Percentiles rank a stretch among this genome's conserved stretches.
Evolutionary conservation across 2,888 invertebrate species (phyloP).

Genomic region (Calameuta pallipes): DNA sequence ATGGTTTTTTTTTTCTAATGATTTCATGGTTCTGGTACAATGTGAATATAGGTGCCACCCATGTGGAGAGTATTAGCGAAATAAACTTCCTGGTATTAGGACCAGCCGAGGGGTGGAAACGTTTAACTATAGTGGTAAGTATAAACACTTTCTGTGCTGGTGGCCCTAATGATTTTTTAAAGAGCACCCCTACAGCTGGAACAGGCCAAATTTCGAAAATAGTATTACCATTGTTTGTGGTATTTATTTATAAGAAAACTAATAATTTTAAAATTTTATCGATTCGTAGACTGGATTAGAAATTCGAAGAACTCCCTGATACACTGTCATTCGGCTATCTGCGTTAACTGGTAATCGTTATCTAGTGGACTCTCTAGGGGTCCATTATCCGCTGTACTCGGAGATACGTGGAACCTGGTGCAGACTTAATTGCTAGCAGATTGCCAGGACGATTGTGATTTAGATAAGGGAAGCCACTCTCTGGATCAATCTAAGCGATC

Average conservation of each 20-base stretch:
- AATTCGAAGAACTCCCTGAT: neutral
- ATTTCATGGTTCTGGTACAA: neutral
- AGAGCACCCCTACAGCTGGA: neutral
- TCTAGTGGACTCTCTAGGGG: neutral
- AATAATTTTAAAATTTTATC: neutral
- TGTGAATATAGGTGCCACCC: conserved; percentile 8
- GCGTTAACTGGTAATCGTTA: neutral
- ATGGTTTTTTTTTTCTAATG: neutral
- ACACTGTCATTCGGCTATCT: neutral
- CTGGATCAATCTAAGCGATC: neutral
- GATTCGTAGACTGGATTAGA: neutral
- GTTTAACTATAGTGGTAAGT: neutral
- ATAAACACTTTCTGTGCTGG: neutral
- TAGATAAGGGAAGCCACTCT: conserved; percentile 11
- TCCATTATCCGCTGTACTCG: neutral
- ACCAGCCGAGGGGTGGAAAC: neutral
- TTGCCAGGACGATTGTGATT: conserved; percentile 25
- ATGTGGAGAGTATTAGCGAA: conserved; percentile 11
- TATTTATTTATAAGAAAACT: neutral
- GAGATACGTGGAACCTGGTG: neutral
- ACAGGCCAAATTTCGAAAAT: neutral
- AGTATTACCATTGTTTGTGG: neutral
- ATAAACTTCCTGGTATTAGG: conserved; percentile 3
- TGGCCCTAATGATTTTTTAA: conserved; percentile 32
- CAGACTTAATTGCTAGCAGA: conserved; percentile 25